phyloP scores from a whole-genome alignment of 2,888 invertebrate genomes.

The Rotaria macrura region DNA sequence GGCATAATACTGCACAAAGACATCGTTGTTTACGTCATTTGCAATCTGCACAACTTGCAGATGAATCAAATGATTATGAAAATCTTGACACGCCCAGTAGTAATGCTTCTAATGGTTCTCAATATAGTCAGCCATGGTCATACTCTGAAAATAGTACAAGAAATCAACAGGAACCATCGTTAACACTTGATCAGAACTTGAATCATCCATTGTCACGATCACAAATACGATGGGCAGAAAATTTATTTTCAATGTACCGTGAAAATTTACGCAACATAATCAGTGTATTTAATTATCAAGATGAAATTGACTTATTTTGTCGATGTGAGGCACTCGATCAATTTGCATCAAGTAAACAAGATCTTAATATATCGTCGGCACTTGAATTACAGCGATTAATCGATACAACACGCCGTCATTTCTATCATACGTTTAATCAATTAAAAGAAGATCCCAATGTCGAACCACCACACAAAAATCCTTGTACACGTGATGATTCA shows the following conservation, averaged over 20 bases:
- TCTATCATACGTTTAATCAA: neutral
- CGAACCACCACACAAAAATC: neutral
- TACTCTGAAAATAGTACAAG: too few species aligned
- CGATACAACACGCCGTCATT: neutral
- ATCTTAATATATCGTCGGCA: neutral
- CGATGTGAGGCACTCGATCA: constrained; percentile 20
- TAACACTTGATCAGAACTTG: neutral
- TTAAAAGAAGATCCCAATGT: neutral
- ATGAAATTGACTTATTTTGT: constrained; percentile 19
- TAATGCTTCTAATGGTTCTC: neutral
- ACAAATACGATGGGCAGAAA: neutral
- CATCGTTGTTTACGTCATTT: neutral
- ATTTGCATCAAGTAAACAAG: neutral
- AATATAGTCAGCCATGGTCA: neutral
- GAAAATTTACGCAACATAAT: neutral
- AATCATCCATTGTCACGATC: neutral
- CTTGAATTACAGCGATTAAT: neutral
- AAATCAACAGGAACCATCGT: neutral
- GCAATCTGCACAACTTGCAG: neutral
- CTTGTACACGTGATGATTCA: neutral
- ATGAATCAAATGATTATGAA: neutral
- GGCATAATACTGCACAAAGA: neutral
- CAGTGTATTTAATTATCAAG: constrained; percentile 3
- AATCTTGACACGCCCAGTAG: neutral
- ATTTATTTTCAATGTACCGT: neutral